Percentiles rank a stretch among this genome's conserved stretches.
These are phyloP conservation scores for Macrotis lagotis DNA, from an alignment of 2,113 vertebrate species.

Conservation along the genomic window DNA sequence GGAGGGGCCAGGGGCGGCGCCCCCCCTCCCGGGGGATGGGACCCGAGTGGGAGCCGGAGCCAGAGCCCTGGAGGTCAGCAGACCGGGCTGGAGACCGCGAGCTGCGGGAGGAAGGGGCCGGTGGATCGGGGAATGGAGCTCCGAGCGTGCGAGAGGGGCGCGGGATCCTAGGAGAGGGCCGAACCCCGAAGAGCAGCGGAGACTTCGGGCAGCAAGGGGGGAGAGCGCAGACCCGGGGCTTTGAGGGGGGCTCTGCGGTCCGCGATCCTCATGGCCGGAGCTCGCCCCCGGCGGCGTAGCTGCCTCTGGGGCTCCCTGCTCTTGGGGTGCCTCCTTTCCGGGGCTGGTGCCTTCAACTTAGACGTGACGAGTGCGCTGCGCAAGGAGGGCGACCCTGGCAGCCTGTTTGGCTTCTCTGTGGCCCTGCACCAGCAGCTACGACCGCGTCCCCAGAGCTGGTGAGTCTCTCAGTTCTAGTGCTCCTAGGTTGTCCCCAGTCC, in stretches of 20 bases:
- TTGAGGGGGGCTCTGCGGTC: background rate
- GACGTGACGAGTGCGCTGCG: constrained; percentile 88
- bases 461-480: constrained; percentile 80
- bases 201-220: background rate
- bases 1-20: constrained; percentile 17
- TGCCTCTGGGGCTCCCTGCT: constrained; percentile 67
- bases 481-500: background rate
- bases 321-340: constrained; percentile 69
- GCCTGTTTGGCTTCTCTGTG: constrained; percentile 93
- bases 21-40: background rate
- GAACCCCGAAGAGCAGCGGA: background rate
- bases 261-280: constrained; percentile 56
- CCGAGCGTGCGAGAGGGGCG: background rate
- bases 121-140: background rate
- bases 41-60: background rate
- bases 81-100: background rate
- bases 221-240: background rate
- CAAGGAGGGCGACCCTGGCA: constrained; percentile 90
- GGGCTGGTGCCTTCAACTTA: constrained; percentile 88
- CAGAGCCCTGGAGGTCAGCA: background rate
- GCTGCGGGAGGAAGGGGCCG: background rate
- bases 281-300: constrained; percentile 26
- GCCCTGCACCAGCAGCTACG: constrained; percentile 91
- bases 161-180: background rate
- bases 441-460: constrained; percentile 91